A percentile compares a stretch with the other conserved stretches of the same genome.
These are phyloP conservation scores for Drosophila planitibia DNA, from an alignment of 2,888 invertebrate genomes.

Conservation along the genomic window DNA sequence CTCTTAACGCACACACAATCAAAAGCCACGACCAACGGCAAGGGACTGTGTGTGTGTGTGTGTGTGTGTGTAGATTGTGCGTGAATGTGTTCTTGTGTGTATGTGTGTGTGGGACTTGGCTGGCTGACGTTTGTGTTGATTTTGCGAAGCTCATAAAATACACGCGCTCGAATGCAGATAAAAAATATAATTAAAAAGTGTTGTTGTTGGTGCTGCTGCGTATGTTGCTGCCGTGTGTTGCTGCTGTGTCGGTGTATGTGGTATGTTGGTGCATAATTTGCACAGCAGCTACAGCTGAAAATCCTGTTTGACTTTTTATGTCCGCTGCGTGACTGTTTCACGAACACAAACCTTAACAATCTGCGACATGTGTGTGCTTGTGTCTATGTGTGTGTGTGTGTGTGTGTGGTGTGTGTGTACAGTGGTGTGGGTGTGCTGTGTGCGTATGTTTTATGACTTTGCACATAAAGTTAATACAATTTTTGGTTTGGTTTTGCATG, in stretches of 20 bases:
- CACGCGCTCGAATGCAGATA: slow-evolving; percentile 64
- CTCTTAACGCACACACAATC: slow-evolving; percentile 1
- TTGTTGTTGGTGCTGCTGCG: slow-evolving; percentile 33
- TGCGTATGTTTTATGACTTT: slow-evolving; percentile 61
- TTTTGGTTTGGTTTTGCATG: slow-evolving; percentile 32
- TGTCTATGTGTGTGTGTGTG: slow-evolving; percentile 27
- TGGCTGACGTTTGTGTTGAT: slow-evolving; percentile 53
- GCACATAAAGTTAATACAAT: slow-evolving; percentile 43
- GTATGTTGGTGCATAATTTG: slow-evolving; percentile 58
- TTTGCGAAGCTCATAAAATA: slow-evolving; percentile 66
- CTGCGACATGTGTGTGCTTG: slow-evolving; percentile 18
- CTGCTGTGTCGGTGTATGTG: slow-evolving; percentile 3
- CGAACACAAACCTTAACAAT: slow-evolving; percentile 51
- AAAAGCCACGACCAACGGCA: slow-evolving; percentile 9
- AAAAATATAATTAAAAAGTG: slow-evolving; percentile 77
- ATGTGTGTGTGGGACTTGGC: not conserved
- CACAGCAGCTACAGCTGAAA: slow-evolving; percentile 44
- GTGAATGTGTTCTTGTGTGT: not conserved
- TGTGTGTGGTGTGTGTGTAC: slow-evolving; percentile 24
- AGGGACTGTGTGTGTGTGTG: not conserved
- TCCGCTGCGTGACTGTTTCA: slow-evolving; percentile 67
- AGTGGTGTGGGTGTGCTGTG: slow-evolving; percentile 24
- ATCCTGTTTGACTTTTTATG: slow-evolving; percentile 72
- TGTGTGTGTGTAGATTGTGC: slow-evolving; percentile 1
- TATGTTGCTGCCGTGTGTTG: slow-evolving; percentile 16